phyloP scores from a whole-genome alignment of 2,888 invertebrate species.

The Philereme transversata region DNA sequence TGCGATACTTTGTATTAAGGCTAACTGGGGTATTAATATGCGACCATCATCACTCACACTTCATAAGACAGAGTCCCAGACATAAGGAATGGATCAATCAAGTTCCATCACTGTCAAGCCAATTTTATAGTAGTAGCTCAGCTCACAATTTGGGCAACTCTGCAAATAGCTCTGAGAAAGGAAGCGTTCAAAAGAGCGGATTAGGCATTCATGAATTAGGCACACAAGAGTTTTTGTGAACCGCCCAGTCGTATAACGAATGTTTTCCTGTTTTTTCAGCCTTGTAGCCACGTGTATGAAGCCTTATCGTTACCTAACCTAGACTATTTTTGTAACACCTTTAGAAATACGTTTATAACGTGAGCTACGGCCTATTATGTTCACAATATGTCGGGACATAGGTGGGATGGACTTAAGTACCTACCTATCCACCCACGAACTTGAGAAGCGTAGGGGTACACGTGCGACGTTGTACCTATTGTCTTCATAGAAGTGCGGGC shows the following conservation, averaged over 20 bases:
- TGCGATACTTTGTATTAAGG: too few species aligned
- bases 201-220: constrained; percentile 23
- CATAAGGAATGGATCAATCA: too few species aligned
- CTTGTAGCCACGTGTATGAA: constrained; percentile 45
- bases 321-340: constrained; percentile 39
- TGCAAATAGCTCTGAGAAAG: constrained; percentile 22
- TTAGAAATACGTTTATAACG: constrained; percentile 20
- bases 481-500: too few species aligned
- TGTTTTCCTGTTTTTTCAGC: constrained; percentile 46
- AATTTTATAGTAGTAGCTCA: constrained; percentile 19
- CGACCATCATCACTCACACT: too few species aligned
- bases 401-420: constrained; percentile 2
- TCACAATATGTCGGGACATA: background rate
- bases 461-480: background rate
- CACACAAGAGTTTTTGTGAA: constrained; percentile 23
- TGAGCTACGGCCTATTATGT: constrained; percentile 1
- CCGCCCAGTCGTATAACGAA: constrained; percentile 39
- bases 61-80: too few species aligned
- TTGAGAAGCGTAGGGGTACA: constrained; percentile 11
- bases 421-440: constrained; percentile 3
- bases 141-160: constrained; percentile 19
- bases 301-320: constrained; percentile 48
- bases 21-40: too few species aligned
- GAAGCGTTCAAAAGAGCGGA: constrained; percentile 28
- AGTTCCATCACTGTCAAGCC: constrained; percentile 1